Conservation (phyloP, 2,797 vertebrate genomes). For the Otus scops region DNA sequence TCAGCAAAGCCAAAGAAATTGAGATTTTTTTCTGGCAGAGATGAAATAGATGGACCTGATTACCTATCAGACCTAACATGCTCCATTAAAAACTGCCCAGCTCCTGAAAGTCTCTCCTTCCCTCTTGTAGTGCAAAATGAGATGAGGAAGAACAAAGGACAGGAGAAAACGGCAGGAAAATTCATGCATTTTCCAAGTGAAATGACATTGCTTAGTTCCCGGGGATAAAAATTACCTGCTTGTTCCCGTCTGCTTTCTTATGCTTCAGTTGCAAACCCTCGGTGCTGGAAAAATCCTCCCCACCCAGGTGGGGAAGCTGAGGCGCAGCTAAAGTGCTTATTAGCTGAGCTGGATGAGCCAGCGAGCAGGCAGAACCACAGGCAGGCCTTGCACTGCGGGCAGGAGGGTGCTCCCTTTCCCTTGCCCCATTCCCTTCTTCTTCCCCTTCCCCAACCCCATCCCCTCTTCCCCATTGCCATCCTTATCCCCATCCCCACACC, state of each 20-base stretch:
- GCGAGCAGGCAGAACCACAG: neutral
- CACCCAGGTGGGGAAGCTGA: neutral
- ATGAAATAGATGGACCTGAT: neutral
- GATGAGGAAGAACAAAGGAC: neutral
- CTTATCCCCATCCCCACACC: fast-evolving
- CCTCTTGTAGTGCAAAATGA: neutral
- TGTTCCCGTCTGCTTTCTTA: neutral
- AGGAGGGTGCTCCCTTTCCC: neutral
- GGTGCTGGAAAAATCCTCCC: neutral
- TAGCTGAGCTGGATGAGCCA: neutral
- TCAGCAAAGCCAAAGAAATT: neutral
- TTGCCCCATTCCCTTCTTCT: no score
- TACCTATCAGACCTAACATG: neutral
- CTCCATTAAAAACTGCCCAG: neutral
- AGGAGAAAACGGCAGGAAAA: neutral
- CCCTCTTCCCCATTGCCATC: neutral
- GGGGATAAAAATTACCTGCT: neutral
- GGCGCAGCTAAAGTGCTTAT: neutral
- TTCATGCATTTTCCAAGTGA: neutral
- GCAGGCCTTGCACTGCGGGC: neutral
- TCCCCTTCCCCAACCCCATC: neutral
- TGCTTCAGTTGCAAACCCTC: neutral
- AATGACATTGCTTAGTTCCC: neutral
- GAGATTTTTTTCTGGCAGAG: neutral
- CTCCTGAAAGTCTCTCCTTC: neutral